Percentiles rank a stretch among this genome's conserved stretches.
phyloP scores from a whole-genome alignment of 2,113 vertebrate genomes.

The Hylia prasina region DNA sequence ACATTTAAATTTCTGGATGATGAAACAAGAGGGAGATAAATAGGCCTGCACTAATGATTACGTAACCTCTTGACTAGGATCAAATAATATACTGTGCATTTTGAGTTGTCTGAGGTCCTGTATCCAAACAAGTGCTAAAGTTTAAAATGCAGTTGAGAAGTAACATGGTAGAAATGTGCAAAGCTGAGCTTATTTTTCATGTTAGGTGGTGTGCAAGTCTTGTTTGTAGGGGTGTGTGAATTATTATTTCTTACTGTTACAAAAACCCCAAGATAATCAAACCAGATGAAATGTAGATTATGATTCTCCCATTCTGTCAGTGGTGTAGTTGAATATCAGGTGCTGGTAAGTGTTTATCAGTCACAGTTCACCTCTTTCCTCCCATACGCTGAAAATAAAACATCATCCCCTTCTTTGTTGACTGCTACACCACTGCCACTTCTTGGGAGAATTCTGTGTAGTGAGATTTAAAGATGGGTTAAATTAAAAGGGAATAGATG shows the following conservation, averaged over 20 bases:
- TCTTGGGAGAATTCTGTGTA: background rate
- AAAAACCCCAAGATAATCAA: background rate
- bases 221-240: background rate
- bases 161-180: background rate
- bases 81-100: background rate
- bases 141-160: background rate
- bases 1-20: constrained; percentile 20
- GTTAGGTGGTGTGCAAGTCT: background rate
- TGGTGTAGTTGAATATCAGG: background rate
- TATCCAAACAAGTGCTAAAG: background rate
- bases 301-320: background rate
- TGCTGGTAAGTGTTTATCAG: background rate
- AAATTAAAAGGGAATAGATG: background rate
- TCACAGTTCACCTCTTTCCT: background rate
- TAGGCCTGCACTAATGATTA: background rate
- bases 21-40: constrained; percentile 32
- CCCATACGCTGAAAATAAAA: background rate
- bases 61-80: background rate
- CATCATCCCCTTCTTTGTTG: background rate
- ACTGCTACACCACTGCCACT: background rate
- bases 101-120: background rate
- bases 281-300: background rate
- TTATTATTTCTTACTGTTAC: background rate
- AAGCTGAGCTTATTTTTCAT: background rate
- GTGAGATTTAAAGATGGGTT: background rate